phyloP scores from a whole-genome alignment of 2,113 vertebrate species.

The Cyprichromis sp. region DNA sequence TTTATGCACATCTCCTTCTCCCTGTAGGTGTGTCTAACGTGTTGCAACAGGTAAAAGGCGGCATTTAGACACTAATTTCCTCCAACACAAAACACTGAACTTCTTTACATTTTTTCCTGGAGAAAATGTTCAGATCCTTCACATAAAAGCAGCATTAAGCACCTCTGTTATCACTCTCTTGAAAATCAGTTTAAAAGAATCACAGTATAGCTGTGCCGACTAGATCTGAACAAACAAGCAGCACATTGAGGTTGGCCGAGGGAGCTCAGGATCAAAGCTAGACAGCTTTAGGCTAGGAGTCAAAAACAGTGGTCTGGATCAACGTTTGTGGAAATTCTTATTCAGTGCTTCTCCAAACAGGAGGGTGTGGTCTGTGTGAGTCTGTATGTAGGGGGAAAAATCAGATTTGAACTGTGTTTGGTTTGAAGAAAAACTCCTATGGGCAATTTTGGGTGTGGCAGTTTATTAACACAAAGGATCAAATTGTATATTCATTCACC shows the following conservation, averaged over 20 bases:
- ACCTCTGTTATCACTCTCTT: neutral
- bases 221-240: neutral
- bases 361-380: neutral
- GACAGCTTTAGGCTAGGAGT: neutral
- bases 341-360: slow-evolving; percentile 4
- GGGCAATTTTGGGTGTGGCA: neutral
- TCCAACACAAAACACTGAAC: neutral
- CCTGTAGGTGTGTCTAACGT: slow-evolving; percentile 32
- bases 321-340: slow-evolving; percentile 11
- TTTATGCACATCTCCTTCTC: neutral
- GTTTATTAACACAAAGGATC: neutral
- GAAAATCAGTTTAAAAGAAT: neutral
- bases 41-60: slow-evolving; percentile 49
- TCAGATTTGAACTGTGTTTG: neutral
- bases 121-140: neutral
- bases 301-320: neutral
- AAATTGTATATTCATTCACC: neutral
- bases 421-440: neutral
- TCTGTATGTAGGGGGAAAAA: neutral
- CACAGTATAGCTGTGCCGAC: neutral
- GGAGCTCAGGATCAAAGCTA: neutral
- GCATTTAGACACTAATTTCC: slow-evolving; percentile 1
- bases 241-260: neutral
- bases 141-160: neutral
- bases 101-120: neutral